phyloP scores from a whole-genome alignment of 2,888 invertebrate genomes.

The Acanthosepion esculentum region DNA sequence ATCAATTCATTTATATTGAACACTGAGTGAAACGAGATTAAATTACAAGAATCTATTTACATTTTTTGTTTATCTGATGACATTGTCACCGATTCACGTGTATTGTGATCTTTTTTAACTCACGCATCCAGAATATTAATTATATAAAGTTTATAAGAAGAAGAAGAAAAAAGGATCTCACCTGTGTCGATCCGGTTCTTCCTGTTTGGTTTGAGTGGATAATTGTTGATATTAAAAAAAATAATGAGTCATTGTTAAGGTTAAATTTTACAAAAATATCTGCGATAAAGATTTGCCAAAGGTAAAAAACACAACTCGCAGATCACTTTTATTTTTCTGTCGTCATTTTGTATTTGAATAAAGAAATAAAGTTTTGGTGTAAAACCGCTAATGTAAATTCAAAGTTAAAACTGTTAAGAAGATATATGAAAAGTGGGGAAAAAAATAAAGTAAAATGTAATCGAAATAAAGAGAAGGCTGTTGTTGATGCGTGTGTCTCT shows the following conservation, averaged over 20 bases:
- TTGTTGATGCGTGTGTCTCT: background rate
- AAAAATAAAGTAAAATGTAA: too few relatives aligned
- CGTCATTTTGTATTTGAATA: background rate
- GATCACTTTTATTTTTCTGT: background rate
- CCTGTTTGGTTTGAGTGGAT: background rate
- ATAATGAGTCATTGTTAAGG: background rate
- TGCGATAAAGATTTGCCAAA: background rate
- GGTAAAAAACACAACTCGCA: background rate
- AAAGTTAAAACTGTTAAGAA: background rate
- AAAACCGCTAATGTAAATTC: background rate
- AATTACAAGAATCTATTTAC: background rate
- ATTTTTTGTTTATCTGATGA: background rate
- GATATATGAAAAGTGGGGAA: too few relatives aligned
- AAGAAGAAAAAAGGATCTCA: background rate
- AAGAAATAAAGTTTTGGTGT: background rate
- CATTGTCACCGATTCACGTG: background rate
- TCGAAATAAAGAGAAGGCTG: too few relatives aligned
- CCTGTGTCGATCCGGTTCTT: background rate
- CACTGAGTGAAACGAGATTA: too few relatives aligned
- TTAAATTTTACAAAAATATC: background rate
- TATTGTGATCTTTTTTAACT: background rate
- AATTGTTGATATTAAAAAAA: constrained; percentile 7
- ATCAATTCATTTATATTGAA: too few relatives aligned
- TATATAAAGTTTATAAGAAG: background rate
- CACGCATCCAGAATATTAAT: background rate